Base-by-base conservation (phyloP, 2,797 vertebrate species). In the Champsocephalus esox region DNA sequence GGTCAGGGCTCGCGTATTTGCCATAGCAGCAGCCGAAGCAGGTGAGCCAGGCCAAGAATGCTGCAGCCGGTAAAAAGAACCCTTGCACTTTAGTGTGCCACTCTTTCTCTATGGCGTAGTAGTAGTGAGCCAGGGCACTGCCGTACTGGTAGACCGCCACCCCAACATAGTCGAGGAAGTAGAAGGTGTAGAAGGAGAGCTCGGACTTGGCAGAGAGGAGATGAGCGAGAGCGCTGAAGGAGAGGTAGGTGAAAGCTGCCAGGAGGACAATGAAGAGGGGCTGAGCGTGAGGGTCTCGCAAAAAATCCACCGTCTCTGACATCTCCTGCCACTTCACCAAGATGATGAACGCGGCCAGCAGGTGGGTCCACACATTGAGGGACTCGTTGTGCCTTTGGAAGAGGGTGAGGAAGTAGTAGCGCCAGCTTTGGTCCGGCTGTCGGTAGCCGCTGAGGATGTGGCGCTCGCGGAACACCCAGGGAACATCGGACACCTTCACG, bases 351-450 rank as follows among this genome's bases (percentile, higher is more conserved):
- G 97, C 95, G 0, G 97, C 96, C 88, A 96, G 90, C 87, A 99
- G 93, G 56, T 99, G 98, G 0, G 97, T 97, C 98, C 98, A 99
- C 32, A 99, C 96, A 0, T 98, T 99, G 76, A 98, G 77, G 0
- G 95, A 95, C 84, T 99, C 98, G 0, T 99, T 99, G 95, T 99
- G 98, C 90, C 96, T 94, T 91, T 96, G 96, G 94, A 98, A 99
- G 67, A 99, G 96, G 0, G 97, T 96, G 5, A 96, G 94, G 91
- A 97, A 97, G 91, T 98, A 99, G 78, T 97, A 99, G 14, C 94
- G 87, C 98, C 98, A 99, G 90, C 93, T 94, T 72, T 91, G 97
- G 72, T 96, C 95, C 2, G 96, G 88, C 0, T 97, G 96, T 32
- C 97, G 92, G 94, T 99, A 98, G 67, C 98, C 98, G 0, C 90